Conservation (phyloP, 1,140 invertebrate species). For the Drosophila kurseongensis region DNA sequence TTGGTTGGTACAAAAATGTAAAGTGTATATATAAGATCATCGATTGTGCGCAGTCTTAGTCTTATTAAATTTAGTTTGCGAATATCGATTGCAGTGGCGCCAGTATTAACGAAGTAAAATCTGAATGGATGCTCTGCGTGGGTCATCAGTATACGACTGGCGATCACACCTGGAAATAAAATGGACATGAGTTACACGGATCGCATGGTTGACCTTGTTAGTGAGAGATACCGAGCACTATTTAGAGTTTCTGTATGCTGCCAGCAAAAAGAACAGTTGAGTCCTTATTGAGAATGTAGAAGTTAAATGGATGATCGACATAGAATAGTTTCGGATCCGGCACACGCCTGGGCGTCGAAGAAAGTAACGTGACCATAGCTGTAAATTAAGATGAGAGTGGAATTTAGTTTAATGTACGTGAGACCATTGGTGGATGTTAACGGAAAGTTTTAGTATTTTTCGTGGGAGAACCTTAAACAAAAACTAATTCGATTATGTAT, state of each 20-base stretch:
- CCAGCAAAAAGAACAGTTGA: no score
- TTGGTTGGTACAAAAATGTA: no score
- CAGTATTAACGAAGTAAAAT: background rate
- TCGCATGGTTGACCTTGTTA: conserved; percentile 1
- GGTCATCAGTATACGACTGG: conserved; percentile 33
- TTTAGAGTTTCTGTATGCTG: no score
- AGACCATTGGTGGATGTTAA: background rate
- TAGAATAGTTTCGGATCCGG: conserved; percentile 33
- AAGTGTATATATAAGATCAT: conserved; percentile 29
- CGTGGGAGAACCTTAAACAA: conserved; percentile 22
- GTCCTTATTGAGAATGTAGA: no score
- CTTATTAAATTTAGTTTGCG: conserved; percentile 7
- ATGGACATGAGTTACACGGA: background rate
- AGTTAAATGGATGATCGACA: no score
- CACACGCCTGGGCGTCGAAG: conserved; percentile 49
- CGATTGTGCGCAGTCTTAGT: conserved; percentile 27
- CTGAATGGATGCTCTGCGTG: conserved; percentile 59
- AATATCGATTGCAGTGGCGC: conserved; percentile 3
- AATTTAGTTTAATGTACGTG: background rate
- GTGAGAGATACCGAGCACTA: no score
- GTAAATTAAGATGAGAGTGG: background rate
- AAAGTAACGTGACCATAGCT: background rate
- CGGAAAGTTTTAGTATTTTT: background rate
- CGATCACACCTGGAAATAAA: conserved; percentile 31
- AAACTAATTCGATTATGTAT: background rate